Evolutionary conservation across 2,888 invertebrate species (phyloP).

Genomic region (Dicyrtoma fusca): DNA sequence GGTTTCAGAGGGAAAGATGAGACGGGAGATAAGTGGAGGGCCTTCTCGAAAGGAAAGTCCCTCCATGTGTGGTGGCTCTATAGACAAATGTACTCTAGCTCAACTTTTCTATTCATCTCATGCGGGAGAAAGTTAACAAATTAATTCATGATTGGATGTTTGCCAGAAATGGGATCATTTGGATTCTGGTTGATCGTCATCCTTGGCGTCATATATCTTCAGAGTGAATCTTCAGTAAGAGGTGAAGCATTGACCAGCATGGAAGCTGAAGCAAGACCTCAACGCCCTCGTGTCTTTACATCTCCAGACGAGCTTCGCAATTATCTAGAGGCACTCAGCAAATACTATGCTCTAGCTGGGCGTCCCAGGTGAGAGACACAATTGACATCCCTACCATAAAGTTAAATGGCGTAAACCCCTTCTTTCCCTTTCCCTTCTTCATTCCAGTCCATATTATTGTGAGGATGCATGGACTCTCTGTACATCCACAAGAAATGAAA

Average conservation of each 20-base stretch:
- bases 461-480: too few relatives aligned
- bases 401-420: too few relatives aligned
- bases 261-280: slow-evolving; percentile 49
- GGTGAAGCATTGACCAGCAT: slow-evolving; percentile 47
- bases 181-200: slow-evolving; percentile 43
- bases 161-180: slow-evolving; percentile 40
- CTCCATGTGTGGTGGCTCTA: too few relatives aligned
- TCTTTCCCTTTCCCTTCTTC: too few relatives aligned
- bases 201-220: slow-evolving; percentile 41
- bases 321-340: slow-evolving; percentile 63
- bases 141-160: neutral
- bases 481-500: too few relatives aligned
- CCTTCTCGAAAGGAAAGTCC: too few relatives aligned
- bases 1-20: too few relatives aligned
- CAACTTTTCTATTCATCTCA: neutral
- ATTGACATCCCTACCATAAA: slow-evolving; percentile 4
- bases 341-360: slow-evolving; percentile 64
- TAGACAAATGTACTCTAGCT: too few relatives aligned
- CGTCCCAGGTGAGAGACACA: slow-evolving; percentile 61
- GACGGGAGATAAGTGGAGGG: too few relatives aligned
- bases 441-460: too few relatives aligned
- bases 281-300: slow-evolving; percentile 61
- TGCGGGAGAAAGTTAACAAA: neutral
- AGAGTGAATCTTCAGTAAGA: slow-evolving; percentile 37
- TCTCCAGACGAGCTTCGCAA: slow-evolving; percentile 62